phyloP scores from a whole-genome alignment of 1,140 invertebrate genomes.

The Drosophila pandora region DNA sequence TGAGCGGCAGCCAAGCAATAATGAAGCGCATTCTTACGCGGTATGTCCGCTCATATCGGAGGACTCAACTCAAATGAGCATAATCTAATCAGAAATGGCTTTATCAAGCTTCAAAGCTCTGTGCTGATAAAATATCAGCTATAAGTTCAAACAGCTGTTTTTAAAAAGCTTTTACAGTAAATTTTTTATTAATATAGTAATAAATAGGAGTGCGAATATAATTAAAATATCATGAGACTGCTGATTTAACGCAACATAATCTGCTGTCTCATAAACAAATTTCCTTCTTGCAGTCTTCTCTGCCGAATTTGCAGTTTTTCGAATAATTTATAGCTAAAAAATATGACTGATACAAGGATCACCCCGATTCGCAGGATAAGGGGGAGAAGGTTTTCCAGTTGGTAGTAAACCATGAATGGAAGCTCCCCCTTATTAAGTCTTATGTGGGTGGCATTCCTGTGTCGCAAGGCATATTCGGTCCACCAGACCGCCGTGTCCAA shows the following conservation, averaged over 20 bases:
- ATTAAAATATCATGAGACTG: no score
- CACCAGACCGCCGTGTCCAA: slow-evolving; percentile 86
- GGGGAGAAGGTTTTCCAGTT: slow-evolving; percentile 14
- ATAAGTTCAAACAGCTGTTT: neutral
- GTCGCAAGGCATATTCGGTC: slow-evolving; percentile 85
- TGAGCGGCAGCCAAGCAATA: neutral
- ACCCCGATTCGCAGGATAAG: slow-evolving; percentile 16
- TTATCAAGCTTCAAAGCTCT: neutral
- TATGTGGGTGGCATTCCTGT: slow-evolving; percentile 74
- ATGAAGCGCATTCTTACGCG: slow-evolving; percentile 15
- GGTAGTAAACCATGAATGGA: slow-evolving; percentile 31
- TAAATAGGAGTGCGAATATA: no score
- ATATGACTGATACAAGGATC: neutral
- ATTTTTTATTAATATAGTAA: no score
- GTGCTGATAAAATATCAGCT: neutral
- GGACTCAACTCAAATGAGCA: neutral
- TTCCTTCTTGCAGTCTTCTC: neutral
- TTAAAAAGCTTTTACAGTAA: neutral
- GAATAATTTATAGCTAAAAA: slow-evolving; percentile 4
- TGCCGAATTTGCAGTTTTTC: neutral
- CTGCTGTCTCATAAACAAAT: neutral
- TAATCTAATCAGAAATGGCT: neutral
- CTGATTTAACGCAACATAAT: neutral
- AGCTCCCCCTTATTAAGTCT: slow-evolving; percentile 68
- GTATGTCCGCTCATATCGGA: slow-evolving; percentile 19